Evolutionary conservation across 2,113 vertebrate species (phyloP).

Genomic region (Montifringilla adamsi): DNA sequence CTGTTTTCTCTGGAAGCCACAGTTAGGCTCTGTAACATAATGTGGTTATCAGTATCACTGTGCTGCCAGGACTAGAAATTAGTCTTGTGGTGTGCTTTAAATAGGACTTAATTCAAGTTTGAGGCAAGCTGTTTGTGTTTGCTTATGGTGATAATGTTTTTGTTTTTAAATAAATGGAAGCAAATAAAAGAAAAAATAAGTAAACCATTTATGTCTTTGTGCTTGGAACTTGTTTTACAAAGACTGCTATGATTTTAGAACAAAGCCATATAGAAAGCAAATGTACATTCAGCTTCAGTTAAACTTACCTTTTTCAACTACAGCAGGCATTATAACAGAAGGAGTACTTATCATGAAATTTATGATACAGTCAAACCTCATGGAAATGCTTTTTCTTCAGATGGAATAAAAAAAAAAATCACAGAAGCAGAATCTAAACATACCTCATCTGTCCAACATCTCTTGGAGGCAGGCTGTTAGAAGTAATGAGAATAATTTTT

Average conservation of each 20-base stretch:
- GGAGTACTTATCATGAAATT: background rate
- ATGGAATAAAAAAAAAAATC: background rate
- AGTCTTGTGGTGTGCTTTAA: conserved; percentile 46
- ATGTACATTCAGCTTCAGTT: background rate
- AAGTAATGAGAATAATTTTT: background rate
- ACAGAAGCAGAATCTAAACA: background rate
- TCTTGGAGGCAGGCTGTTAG: background rate
- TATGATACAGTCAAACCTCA: background rate
- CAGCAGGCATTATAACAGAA: background rate
- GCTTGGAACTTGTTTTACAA: background rate
- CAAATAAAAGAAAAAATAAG: conserved; percentile 28
- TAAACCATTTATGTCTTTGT: conserved; percentile 8
- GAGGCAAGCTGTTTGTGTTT: conserved; percentile 47
- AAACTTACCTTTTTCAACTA: background rate
- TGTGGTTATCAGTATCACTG: conserved; percentile 43
- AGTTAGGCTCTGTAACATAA: background rate
- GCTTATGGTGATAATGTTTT: conserved; percentile 7
- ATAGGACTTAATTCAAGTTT: conserved; percentile 41
- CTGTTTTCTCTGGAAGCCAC: conserved; percentile 30
- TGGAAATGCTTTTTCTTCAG: background rate
- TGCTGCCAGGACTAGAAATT: conserved; percentile 35
- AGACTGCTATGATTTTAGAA: background rate
- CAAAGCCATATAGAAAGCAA: background rate
- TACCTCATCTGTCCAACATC: background rate
- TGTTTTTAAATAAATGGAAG: conserved; percentile 48